A percentile compares a stretch with the other conserved stretches of the same genome.
Conservation (phyloP, 2,888 invertebrate genomes). For the Aphrophora alni region DNA sequence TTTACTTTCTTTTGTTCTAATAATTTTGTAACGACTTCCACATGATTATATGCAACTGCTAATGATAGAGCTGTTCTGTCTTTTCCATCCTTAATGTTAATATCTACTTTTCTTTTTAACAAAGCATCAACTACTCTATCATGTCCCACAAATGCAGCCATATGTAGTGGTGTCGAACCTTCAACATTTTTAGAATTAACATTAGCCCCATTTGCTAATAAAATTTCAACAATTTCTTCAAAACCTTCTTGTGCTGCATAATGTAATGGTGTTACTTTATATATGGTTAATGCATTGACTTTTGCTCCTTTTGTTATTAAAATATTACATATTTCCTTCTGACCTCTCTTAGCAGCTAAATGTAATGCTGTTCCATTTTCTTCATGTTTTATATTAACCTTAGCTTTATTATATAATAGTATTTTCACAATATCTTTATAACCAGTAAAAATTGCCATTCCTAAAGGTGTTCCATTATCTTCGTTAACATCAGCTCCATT, state of each 20-base stretch:
- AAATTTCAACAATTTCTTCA: neutral
- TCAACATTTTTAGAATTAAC: neutral
- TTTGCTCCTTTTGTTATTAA: neutral
- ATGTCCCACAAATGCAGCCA: constrained; percentile 17
- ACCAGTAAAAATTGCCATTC: constrained; percentile 34
- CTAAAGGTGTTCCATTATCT: neutral
- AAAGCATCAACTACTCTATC: neutral
- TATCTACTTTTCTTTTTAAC: neutral
- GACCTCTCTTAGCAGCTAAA: neutral
- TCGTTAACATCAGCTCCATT: neutral
- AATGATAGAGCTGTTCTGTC: neutral
- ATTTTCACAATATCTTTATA: constrained; percentile 42
- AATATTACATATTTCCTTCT: neutral
- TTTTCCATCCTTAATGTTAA: neutral
- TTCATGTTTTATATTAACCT: constrained; percentile 31
- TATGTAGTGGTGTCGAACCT: constrained; percentile 43
- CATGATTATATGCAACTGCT: neutral
- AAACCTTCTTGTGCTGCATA: neutral
- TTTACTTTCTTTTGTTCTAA: neutral
- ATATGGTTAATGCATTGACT: neutral
- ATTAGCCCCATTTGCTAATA: neutral
- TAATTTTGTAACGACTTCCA: neutral
- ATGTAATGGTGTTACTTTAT: neutral
- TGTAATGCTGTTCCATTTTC: neutral
- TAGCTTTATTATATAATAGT: constrained; percentile 42